Evolutionary conservation across 2,888 invertebrate species (phyloP).

Genomic region (Catonia carolina): DNA sequence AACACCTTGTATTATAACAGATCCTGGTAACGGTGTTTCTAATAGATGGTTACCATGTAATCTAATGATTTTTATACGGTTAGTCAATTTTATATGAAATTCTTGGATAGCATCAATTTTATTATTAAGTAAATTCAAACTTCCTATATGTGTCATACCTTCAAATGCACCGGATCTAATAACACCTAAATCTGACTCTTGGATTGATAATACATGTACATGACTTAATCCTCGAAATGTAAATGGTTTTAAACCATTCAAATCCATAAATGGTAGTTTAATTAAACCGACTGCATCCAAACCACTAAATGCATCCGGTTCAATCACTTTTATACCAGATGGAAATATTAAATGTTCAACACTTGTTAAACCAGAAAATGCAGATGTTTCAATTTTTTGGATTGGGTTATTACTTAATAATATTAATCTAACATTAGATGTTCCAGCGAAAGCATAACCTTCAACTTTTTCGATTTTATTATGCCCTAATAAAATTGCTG

Average conservation of each 20-base stretch:
- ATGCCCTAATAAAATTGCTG: slow-evolving; percentile 60
- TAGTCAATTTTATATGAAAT: slow-evolving; percentile 61
- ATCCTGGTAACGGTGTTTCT: slow-evolving; percentile 62
- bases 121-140: slow-evolving; percentile 71
- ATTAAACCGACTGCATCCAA: slow-evolving; percentile 74
- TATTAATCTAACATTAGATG: slow-evolving; percentile 73
- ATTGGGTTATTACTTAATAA: slow-evolving; percentile 79
- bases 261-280: slow-evolving; percentile 77
- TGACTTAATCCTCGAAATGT: slow-evolving; percentile 72
- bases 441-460: slow-evolving; percentile 79
- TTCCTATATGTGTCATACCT: slow-evolving; percentile 63
- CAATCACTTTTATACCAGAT: slow-evolving; percentile 66
- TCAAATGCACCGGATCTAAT: slow-evolving; percentile 64
- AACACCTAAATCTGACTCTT: slow-evolving; percentile 74
- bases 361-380: slow-evolving; percentile 76
- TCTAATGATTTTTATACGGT: slow-evolving; percentile 62
- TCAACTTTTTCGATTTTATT: slow-evolving; percentile 61
- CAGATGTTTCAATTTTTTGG: slow-evolving; percentile 69
- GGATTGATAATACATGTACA: slow-evolving; percentile 66
- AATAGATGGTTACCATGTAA: slow-evolving; percentile 78
- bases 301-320: slow-evolving; percentile 73
- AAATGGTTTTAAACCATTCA: slow-evolving; percentile 59
- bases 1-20: slow-evolving; percentile 64
- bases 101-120: slow-evolving; percentile 78
- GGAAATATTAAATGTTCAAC: slow-evolving; percentile 79